Conservation (phyloP, 2,797 vertebrate genomes). For the Melanotaenia trifasciata region DNA sequence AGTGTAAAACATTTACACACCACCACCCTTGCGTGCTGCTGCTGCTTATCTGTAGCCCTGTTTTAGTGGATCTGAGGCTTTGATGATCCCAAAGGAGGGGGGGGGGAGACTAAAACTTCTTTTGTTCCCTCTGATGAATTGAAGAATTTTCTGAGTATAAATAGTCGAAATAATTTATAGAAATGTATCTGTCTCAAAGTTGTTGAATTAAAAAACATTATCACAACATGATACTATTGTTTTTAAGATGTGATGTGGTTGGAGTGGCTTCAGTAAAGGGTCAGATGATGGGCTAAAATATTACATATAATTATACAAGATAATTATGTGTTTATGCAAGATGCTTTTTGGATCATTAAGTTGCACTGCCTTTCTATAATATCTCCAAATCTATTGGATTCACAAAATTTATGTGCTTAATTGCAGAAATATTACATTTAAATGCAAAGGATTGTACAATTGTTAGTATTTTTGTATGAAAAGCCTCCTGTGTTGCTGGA, state of each 20-base stretch:
- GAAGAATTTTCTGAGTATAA: background rate
- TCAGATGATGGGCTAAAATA: background rate
- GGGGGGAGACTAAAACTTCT: background rate
- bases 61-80: constrained; percentile 10
- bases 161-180: background rate
- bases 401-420: background rate
- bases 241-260: background rate
- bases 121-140: background rate
- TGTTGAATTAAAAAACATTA: background rate
- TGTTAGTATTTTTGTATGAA: background rate
- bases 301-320: too few relatives aligned
- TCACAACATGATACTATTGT: background rate
- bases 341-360: background rate
- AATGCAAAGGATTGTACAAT: background rate
- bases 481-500: background rate
- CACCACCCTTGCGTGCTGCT: constrained; percentile 11
- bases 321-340: too few relatives aligned
- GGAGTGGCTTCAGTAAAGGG: background rate
- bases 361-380: background rate
- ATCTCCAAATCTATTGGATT: background rate
- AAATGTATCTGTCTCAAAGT: background rate
- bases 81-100: background rate
- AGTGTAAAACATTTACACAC: constrained; percentile 11
- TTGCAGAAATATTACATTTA: background rate
- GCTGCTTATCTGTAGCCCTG: constrained; percentile 15